Evolutionary conservation across 2,113 vertebrate genomes (phyloP), one percentile per base, ranked within the genome.

Genomic region (Oostethus manadensis): DNA sequence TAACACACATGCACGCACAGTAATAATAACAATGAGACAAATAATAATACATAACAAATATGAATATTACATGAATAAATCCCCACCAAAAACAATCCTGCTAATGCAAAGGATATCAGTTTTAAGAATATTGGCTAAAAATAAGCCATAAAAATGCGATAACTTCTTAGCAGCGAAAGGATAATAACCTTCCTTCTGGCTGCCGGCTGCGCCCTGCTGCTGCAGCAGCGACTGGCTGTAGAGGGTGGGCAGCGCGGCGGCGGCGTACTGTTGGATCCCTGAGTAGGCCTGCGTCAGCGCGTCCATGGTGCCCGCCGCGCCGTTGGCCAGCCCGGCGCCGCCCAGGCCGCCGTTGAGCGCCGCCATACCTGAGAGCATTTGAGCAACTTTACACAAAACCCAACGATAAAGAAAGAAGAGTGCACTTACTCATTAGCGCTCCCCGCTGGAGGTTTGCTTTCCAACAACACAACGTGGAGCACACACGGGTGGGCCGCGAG

Each of bases 371-470:
- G 90, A 92, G 38, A 99, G 50, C 1, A 2, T 6, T 48, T 16
- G 6, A 16, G n/a, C 11, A 99, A 98, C 97, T 99, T 99, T 98
- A 99, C 96, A 98, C 94, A 95, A 96, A 98, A 97, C 94, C 94
- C 97, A 96, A 98, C 94, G 94, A 97, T 98, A 93, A 94, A 97
- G 92, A 97, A 94, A 95, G 92, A 93, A 99, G 94, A 99, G 88
- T 94, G 93, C 93, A 96, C 95, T 98, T 94, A 94, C 93, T 98
- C 93, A 91, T 98, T 96, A 97, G 94, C 92, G 92, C 93, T 93
- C 93, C 13, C 91, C 89, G 85, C 88, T 78, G 70, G 68, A 77
- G 81, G 80, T 83, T 82, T 78, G 71, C 85, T 80, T 42, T 84
- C 85, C n/a, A n/a, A n/a, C n/a, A n/a, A n/a, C n/a, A n/a, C n/a